phyloP scores from a whole-genome alignment of 2,888 invertebrate genomes.

The Thera britannica region DNA sequence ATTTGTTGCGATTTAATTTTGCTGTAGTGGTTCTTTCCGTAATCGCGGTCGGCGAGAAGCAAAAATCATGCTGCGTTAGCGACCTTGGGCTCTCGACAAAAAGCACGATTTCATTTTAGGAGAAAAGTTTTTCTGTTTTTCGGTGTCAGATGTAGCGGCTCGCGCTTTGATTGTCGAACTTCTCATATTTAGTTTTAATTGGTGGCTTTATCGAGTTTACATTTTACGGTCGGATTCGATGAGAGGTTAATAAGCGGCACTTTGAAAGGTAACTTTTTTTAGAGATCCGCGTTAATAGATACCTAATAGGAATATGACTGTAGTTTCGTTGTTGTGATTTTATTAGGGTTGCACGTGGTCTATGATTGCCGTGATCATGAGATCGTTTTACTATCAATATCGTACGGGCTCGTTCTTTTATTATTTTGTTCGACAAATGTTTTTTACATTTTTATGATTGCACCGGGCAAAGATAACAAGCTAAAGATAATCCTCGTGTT shows the following conservation, averaged over 20 bases:
- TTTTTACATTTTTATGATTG: slow-evolving; percentile 28
- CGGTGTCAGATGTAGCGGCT: slow-evolving; percentile 84
- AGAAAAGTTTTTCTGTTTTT: slow-evolving; percentile 75
- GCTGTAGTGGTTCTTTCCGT: slow-evolving; percentile 48
- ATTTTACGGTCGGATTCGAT: slow-evolving; percentile 84
- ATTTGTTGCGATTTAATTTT: slow-evolving; percentile 41
- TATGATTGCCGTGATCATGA: slow-evolving; percentile 46
- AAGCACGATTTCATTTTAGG: slow-evolving; percentile 79
- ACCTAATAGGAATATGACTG: slow-evolving; percentile 71
- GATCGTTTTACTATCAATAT: slow-evolving; percentile 41
- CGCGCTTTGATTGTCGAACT: slow-evolving; percentile 82
- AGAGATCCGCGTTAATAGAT: slow-evolving; percentile 75
- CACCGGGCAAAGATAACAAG: slow-evolving; percentile 27
- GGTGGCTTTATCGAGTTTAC: slow-evolving; percentile 85
- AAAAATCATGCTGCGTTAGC: slow-evolving; percentile 80
- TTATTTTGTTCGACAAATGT: slow-evolving; percentile 23
- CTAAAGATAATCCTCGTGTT: slow-evolving; percentile 23
- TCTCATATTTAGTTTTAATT: slow-evolving; percentile 85
- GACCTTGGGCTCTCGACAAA: slow-evolving; percentile 76
- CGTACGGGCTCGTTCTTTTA: slow-evolving; percentile 37
- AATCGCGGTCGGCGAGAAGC: slow-evolving; percentile 75
- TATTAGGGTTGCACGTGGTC: slow-evolving; percentile 65
- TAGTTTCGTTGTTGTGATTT: slow-evolving; percentile 64
- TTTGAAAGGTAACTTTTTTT: slow-evolving; percentile 82
- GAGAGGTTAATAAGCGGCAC: slow-evolving; percentile 85